These are phyloP conservation scores for Pseudonaja textilis DNA, from an alignment of 2,113 vertebrate species.

Conservation along the genomic window DNA sequence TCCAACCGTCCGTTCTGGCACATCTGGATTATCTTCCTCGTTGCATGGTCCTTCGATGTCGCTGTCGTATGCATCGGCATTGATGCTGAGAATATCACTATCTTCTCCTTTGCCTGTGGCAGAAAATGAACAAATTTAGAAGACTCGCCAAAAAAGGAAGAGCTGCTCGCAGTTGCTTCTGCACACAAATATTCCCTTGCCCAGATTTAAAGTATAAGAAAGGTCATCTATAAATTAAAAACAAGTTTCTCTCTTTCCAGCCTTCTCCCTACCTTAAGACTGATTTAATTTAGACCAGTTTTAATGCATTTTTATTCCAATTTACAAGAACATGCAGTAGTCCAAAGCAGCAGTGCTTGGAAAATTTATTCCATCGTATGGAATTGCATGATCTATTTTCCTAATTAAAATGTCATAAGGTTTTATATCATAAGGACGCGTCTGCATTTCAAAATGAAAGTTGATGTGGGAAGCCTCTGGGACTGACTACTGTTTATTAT, in stretches of 20 bases:
- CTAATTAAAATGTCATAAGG: constrained; percentile 55
- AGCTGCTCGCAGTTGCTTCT: constrained; percentile 3
- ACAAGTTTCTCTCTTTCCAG: constrained; percentile 15
- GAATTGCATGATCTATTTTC: constrained; percentile 46
- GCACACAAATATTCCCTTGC: constrained; percentile 16
- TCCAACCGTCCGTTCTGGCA: constrained; percentile 46
- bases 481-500: constrained; percentile 35
- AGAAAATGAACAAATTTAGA: constrained; percentile 44
- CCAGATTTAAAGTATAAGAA: constrained; percentile 28
- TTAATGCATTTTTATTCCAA: constrained; percentile 52
- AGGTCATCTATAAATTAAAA: constrained; percentile 11
- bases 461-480: constrained; percentile 33
- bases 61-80: constrained; percentile 92
- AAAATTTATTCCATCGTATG: constrained; percentile 47
- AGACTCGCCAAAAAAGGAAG: constrained; percentile 5
- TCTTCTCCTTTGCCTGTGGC: constrained; percentile 86
- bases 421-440: constrained; percentile 51
- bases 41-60: constrained; percentile 92
- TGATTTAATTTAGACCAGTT: constrained; percentile 51
- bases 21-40: constrained; percentile 70
- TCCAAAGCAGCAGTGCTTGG: constrained; percentile 35
- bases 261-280: constrained; percentile 36
- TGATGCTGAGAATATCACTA: constrained; percentile 94
- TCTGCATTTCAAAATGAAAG: constrained; percentile 50
- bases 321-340: constrained; percentile 42